Percentiles rank a stretch among this genome's conserved stretches.
Conservation (phyloP, 2,888 invertebrate species). For the Tiliacea citrago region DNA sequence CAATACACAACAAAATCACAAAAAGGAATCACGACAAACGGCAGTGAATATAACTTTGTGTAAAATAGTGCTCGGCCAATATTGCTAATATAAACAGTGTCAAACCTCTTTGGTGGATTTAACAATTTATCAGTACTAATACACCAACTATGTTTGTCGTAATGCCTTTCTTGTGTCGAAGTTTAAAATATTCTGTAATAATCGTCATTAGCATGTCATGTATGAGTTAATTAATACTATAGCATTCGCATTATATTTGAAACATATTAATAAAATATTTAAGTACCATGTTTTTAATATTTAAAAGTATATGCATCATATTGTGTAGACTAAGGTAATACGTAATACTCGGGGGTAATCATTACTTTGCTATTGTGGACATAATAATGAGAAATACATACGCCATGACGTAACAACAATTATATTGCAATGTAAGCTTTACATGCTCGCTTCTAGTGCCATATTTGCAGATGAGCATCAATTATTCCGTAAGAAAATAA, state of each 20-base stretch:
- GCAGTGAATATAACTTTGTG: constrained; percentile 50
- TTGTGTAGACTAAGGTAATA: constrained; percentile 60
- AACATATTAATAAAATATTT: constrained; percentile 71
- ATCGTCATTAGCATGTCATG: constrained; percentile 76
- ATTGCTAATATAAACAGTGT: constrained; percentile 67
- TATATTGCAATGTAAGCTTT: constrained; percentile 76
- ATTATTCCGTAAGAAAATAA: constrained; percentile 89
- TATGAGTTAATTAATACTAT: constrained; percentile 74
- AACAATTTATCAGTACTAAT: constrained; percentile 62
- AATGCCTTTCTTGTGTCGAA: constrained; percentile 73
- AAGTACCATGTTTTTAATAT: constrained; percentile 77
- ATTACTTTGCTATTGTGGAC: constrained; percentile 65
- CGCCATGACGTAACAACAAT: constrained; percentile 71
- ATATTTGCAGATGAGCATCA: constrained; percentile 90
- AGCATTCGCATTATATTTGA: constrained; percentile 61
- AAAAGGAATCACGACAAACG: constrained; percentile 77
- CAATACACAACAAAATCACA: constrained; percentile 72
- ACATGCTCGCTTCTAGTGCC: constrained; percentile 79
- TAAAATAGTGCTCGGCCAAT: constrained; percentile 61
- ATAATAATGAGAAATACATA: constrained; percentile 70
- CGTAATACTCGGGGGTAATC: constrained; percentile 67
- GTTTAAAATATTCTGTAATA: constrained; percentile 71
- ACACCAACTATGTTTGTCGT: constrained; percentile 70
- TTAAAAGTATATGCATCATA: constrained; percentile 58
- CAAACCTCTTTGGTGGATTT: constrained; percentile 62